A percentile compares a stretch with the other conserved stretches of the same genome.
These are phyloP conservation scores for Numenius arquata DNA, from an alignment of 2,113 vertebrate genomes.

Conservation along the genomic window DNA sequence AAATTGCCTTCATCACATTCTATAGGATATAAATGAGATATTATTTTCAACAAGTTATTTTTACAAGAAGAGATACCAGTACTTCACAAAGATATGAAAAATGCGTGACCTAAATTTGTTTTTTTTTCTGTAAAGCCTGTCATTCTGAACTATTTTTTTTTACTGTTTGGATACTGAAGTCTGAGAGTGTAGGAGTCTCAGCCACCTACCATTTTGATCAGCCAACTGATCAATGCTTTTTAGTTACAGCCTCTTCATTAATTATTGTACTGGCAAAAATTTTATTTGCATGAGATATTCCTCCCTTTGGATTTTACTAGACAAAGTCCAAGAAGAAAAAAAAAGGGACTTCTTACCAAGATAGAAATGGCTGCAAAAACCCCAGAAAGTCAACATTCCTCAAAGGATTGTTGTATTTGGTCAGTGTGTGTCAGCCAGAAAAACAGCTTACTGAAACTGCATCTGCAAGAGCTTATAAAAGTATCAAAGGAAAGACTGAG, in stretches of 20 bases:
- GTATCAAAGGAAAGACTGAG: not conserved
- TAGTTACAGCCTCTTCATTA: not conserved
- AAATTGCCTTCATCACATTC: not conserved
- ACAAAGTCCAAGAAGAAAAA: not conserved
- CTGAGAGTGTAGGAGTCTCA: not conserved
- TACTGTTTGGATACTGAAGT: not conserved
- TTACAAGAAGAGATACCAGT: not conserved
- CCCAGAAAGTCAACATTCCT: not conserved
- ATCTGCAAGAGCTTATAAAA: not conserved
- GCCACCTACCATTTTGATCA: not conserved
- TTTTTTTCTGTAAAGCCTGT: not conserved
- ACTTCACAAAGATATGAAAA: not conserved
- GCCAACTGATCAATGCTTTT: not conserved
- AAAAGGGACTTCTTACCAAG: not conserved
- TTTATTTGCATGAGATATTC: not conserved
- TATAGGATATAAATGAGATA: not conserved
- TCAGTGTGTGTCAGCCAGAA: not conserved
- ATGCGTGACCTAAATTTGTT: not conserved
- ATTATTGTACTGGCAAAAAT: not conserved
- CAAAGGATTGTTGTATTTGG: not conserved
- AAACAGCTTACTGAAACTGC: not conserved
- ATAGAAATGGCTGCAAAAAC: not conserved
- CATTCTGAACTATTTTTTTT: not conserved
- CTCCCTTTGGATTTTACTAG: not conserved
- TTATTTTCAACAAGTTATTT: not conserved